These are phyloP conservation scores for Lytechinus pictus DNA, from an alignment of 35 echinoderm and acorn worm genomes.

Conservation along the genomic window DNA sequence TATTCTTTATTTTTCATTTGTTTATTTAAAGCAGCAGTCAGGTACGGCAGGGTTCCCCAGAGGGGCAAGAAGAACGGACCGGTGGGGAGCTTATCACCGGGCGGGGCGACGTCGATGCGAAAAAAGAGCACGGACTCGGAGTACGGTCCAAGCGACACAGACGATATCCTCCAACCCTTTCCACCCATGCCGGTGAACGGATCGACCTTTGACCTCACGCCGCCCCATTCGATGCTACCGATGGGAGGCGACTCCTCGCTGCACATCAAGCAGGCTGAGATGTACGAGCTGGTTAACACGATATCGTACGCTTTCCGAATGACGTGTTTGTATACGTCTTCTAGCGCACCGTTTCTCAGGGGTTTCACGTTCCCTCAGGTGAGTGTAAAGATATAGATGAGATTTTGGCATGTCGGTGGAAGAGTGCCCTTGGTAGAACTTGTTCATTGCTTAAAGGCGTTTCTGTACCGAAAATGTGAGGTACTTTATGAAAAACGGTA, in stretches of 20 bases:
- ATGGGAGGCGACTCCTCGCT: conserved; percentile 61
- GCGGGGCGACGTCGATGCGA: conserved; percentile 63
- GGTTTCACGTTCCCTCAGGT: conserved; percentile 94
- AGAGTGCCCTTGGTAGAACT: too few species aligned
- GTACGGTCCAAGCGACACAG: conserved; percentile 77
- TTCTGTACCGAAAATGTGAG: too few species aligned
- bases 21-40: conserved; percentile 71
- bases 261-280: conserved; percentile 88
- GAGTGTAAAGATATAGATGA: not conserved
- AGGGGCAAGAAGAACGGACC: conserved; percentile 88
- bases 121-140: conserved; percentile 95
- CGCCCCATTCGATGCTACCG: conserved; percentile 58
- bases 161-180: conserved; percentile 72
- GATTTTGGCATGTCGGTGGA: too few species aligned
- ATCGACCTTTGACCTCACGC: conserved; percentile 67
- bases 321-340: conserved; percentile 90
- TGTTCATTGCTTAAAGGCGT: too few species aligned
- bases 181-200: conserved; percentile 73
- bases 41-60: conserved; percentile 93
- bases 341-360: conserved; percentile 95
- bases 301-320: conserved; percentile 94
- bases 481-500: too few species aligned
- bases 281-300: conserved; percentile 97
- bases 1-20: not conserved
- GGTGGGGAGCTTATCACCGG: conserved; percentile 41